Conservation (phyloP, 2,797 vertebrate genomes). For the Glossophaga mutica region DNA sequence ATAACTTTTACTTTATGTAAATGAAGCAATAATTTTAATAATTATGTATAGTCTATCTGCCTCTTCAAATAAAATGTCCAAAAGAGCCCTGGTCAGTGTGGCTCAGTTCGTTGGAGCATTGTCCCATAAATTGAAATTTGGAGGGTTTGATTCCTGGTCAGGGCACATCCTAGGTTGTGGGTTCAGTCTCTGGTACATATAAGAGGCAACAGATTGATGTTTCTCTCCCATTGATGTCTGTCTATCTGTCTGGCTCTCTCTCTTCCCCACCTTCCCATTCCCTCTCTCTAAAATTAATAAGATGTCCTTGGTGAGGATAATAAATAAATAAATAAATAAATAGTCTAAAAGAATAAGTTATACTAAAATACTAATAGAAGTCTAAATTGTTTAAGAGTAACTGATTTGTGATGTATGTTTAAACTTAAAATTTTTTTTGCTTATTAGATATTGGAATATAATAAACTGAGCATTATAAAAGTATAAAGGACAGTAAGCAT, state of each 20-base stretch:
- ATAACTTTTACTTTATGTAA: slow-evolving; percentile 3
- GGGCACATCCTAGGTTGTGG: not conserved
- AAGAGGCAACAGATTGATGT: not conserved
- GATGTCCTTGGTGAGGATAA: not conserved
- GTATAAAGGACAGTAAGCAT: not conserved
- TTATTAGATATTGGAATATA: not conserved
- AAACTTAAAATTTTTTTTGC: not conserved
- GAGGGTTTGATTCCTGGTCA: not conserved
- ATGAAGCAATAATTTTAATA: not conserved
- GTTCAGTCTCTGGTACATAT: not conserved
- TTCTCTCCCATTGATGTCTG: not conserved
- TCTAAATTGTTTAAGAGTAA: not conserved
- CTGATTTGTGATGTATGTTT: not conserved
- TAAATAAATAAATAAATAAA: not conserved
- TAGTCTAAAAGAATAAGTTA: not conserved
- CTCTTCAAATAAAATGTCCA: not conserved
- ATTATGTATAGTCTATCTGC: not conserved
- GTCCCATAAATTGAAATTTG: not conserved
- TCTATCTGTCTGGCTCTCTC: no score
- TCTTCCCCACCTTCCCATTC: not conserved
- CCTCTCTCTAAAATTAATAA: not conserved
- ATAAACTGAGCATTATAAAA: slow-evolving; percentile 2
- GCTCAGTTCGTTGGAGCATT: not conserved
- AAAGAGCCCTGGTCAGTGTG: not conserved
- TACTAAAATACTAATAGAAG: slow-evolving; percentile 3